A percentile compares a stretch with the other conserved stretches of the same genome.
Evolutionary conservation across 2,888 invertebrate species (phyloP).

Genomic region (Mimumesa dahlbomi): DNA sequence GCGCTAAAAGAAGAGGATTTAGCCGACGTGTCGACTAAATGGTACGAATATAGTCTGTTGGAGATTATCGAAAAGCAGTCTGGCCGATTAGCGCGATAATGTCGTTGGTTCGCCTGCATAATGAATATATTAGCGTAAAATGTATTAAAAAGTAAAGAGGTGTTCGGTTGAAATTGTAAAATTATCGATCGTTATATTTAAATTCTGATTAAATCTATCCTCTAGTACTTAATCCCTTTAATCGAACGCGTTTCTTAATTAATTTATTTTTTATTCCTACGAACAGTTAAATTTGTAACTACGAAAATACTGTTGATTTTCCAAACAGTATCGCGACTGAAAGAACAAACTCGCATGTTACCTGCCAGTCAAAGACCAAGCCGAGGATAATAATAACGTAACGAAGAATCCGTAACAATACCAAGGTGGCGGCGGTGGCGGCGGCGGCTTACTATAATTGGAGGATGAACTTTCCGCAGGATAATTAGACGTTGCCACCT

Average conservation of each 20-base stretch:
- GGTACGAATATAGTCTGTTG: constrained; percentile 54
- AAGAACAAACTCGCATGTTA: constrained; percentile 36
- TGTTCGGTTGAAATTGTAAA: too few relatives aligned
- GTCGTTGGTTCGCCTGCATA: constrained; percentile 34
- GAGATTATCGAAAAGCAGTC: constrained; percentile 54
- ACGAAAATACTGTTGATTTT: constrained; percentile 1
- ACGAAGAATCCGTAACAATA: constrained; percentile 59
- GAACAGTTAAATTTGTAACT: neutral
- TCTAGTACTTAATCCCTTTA: too few relatives aligned
- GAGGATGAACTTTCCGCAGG: constrained; percentile 69
- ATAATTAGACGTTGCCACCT: constrained; percentile 72
- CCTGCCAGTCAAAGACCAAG: constrained; percentile 27
- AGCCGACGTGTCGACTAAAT: constrained; percentile 51
- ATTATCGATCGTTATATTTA: constrained; percentile 5
- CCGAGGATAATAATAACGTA: constrained; percentile 47
- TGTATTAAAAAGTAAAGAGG: neutral
- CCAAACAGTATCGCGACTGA: constrained; percentile 30
- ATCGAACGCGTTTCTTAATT: neutral
- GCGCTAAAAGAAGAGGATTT: constrained; percentile 56
- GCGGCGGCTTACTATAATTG: constrained; percentile 69
- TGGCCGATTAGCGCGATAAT: constrained; percentile 48
- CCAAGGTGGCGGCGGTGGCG: constrained; percentile 38
- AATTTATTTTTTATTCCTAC: neutral
- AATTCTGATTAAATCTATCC: too few relatives aligned
- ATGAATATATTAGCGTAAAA: constrained; percentile 32